A percentile compares a stretch with the other conserved stretches of the same genome.
Conservation (phyloP, 2,113 vertebrate genomes). For the Halichoerus grypus region DNA sequence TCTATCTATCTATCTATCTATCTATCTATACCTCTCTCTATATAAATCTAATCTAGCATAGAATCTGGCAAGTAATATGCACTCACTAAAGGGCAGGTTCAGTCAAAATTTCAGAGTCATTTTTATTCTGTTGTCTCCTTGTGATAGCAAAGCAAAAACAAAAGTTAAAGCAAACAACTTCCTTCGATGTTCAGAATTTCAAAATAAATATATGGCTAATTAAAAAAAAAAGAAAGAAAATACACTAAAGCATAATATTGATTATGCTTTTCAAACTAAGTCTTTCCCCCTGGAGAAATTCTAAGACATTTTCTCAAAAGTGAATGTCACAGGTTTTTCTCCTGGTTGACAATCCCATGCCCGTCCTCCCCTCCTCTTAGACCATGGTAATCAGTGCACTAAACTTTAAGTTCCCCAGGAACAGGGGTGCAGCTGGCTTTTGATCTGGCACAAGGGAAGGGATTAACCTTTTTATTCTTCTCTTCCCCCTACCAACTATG, state of each 20-base stretch:
- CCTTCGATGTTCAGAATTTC: background rate
- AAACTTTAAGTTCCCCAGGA: background rate
- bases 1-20: background rate
- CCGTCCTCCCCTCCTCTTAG: background rate
- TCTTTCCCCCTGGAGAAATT: background rate
- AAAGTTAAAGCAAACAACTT: background rate
- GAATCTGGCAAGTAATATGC: background rate
- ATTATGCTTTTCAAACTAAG: background rate
- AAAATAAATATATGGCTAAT: background rate
- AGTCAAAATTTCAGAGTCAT: background rate
- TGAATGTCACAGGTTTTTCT: background rate
- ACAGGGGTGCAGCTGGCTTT: background rate
- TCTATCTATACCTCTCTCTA: background rate
- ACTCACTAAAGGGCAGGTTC: background rate
- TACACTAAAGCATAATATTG: background rate
- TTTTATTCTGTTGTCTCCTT: conserved; percentile 17
- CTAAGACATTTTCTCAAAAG: background rate
- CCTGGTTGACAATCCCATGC: background rate
- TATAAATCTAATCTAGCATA: background rate
- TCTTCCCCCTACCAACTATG: background rate
- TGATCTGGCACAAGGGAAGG: too few species aligned
- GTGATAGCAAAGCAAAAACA: background rate
- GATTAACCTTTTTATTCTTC: background rate
- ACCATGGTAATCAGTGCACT: background rate
- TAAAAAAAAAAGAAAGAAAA: background rate